Base-by-base conservation (phyloP, 2,113 vertebrate genomes). In the Grammatotria lemairii region DNA sequence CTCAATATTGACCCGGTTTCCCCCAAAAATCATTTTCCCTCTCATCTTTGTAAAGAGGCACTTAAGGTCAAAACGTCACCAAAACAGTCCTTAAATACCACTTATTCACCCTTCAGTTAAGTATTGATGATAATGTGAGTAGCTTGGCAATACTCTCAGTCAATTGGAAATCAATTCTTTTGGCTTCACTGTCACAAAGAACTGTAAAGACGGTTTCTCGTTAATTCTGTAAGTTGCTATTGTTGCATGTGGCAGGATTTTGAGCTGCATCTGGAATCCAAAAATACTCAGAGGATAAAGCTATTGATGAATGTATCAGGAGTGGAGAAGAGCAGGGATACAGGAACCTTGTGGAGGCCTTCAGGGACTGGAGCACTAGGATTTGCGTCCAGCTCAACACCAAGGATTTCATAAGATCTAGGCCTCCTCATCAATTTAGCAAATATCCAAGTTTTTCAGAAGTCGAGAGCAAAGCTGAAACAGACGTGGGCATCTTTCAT, bases 11-110 rank as follows among this genome's bases (percentile, higher is more conserved):
- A 94, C 91, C 49, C 23, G 9, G 9, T 58, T 21, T 70, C 47
- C 53, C 80, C 23, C 11, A 7, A 55, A 65, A 73, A 75, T 82
- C 13, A 4, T 58, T 65, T 49, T 33, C 57, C 17, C 47, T 23
- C 33, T 80, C 9, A 14, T 83, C 90, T 92, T 91, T 60, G 83
- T 87, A 92, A 93, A 83, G 91, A 95, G 93, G 80, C 92, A 93
- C 93, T 94, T 95, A 90, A 94, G 92, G 93, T 94, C 92, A 95
- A 93, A 91, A 91, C 53, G 80, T 92, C 91, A 89, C 90, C 93
- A 91, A 94, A 95, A 90, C 88, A 85, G 82, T 87, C 84, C 80
- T 94, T 93, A 95, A 93, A 95, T 88, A 88, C 87, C 91, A 93
- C 94, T 93, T 91, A 90, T 94, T 94, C 91, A 82, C 81, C 73